Evolutionary conservation across 2,113 vertebrate genomes (phyloP).

Genomic region (Heloderma charlesbogerti): DNA sequence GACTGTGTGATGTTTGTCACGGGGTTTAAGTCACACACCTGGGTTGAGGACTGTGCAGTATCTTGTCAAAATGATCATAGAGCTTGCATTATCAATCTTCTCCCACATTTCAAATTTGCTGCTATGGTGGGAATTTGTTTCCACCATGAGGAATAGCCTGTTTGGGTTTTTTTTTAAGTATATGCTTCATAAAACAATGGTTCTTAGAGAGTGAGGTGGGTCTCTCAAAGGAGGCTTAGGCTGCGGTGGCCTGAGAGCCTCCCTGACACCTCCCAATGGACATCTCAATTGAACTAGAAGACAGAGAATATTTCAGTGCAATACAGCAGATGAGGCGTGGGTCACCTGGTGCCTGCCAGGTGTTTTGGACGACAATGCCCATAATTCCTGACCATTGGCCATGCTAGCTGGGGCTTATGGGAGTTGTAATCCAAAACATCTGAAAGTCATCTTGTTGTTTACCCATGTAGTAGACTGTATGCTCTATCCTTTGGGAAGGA

Average conservation of each 20-base stretch:
- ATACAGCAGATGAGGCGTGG: too few relatives aligned
- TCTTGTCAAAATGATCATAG: conserved; percentile 65
- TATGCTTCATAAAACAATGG: neutral
- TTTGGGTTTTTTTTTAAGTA: neutral
- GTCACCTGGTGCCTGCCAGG: neutral
- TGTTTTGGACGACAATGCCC: neutral
- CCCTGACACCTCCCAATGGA: neutral
- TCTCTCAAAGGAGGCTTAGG: neutral
- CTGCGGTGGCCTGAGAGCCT: neutral
- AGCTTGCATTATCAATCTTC: conserved; percentile 45
- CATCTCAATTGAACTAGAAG: neutral
- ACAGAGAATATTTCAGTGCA: neutral
- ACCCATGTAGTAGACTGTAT: too few relatives aligned
- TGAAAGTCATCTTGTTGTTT: too few relatives aligned
- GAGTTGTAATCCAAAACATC: neutral
- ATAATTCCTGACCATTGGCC: neutral
- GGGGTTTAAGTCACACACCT: neutral
- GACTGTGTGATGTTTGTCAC: conserved; percentile 61
- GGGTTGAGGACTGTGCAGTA: conserved; percentile 64
- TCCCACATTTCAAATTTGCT: conserved; percentile 59
- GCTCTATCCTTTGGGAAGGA: neutral
- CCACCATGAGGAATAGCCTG: conserved; percentile 13
- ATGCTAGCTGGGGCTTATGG: neutral
- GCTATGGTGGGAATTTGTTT: conserved; percentile 60
- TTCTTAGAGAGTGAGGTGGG: neutral